phyloP scores from a whole-genome alignment of 1,140 invertebrate species.

The Pinna nobilis region DNA sequence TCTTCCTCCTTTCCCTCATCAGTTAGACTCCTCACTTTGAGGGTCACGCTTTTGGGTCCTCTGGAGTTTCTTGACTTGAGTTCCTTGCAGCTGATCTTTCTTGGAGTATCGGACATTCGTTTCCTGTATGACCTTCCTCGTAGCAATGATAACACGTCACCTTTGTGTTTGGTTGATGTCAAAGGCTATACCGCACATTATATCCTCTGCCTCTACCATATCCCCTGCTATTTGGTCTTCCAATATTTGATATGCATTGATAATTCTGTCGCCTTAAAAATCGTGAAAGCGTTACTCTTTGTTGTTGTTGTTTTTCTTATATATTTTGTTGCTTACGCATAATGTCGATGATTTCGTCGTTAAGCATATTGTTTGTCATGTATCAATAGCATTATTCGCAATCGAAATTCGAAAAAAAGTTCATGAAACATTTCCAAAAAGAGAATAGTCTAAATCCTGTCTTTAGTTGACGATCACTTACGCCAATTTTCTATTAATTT shows the following conservation, averaged over 20 bases:
- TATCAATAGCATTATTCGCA: neutral
- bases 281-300: neutral
- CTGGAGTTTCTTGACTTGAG: neutral
- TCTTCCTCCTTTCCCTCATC: too few species aligned
- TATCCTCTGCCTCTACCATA: neutral
- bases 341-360: neutral
- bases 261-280: too few species aligned
- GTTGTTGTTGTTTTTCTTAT: slow-evolving; percentile 13
- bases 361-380: neutral
- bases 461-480: slow-evolving; percentile 1
- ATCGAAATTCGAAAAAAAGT: slow-evolving; percentile 16
- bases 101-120: neutral
- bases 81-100: too few species aligned
- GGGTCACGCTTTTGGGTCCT: slow-evolving; percentile 11
- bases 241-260: too few species aligned
- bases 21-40: slow-evolving; percentile 8
- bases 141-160: neutral
- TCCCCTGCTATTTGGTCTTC: neutral
- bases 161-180: neutral
- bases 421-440: slow-evolving; percentile 7
- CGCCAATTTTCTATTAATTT: slow-evolving; percentile 15
- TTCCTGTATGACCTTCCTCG: neutral
- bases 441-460: neutral
- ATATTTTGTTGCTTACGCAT: neutral
- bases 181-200: neutral